Base-by-base conservation (phyloP, 2,888 invertebrate genomes). In the Chymomyza procnemis region DNA sequence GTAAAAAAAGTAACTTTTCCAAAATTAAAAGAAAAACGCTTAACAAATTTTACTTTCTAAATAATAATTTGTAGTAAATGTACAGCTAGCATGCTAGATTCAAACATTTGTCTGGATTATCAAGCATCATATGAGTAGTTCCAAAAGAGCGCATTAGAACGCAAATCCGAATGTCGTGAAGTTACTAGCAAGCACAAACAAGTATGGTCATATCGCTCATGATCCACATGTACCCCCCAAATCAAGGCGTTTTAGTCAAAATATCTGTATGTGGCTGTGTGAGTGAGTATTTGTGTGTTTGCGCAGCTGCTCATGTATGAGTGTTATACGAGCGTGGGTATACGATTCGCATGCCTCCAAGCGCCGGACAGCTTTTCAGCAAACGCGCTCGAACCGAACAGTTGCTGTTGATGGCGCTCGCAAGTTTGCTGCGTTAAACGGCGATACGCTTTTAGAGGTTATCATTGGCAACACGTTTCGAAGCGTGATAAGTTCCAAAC, bases 301-400 rank as follows among this genome's bases (percentile, higher is more conserved):
- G 48, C 59, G 55, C 56, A 54, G 56, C 48, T 56, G 56, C 46
- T 12, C 47, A 59, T 67, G 60, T 75, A 66, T 69, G 69, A 69
- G 73, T 76, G 64, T 50, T 58, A 54, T 69, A 71, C 6, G n/a
- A 16, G 48, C 48, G 48, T 12, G 2, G 48, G 48, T 76, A 21
- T 71, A 67, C 71, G 71, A 65, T 69, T 80, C 72, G 72, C 70
- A 55, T 66, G 69, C 76, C 79, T 80, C 82, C 70, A 26, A 4
- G 54, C 54, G 14, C 18, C 50, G 50, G 18, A 50, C 50, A n/a
- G 50, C 50, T 18, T 50, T 19, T 18, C 54, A 14, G 85, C 76
- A 78, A 76, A 85, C 56, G 56, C 30, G 56, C 56, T 54, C 80
- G 74, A 85, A 22, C 12, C 26, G 30, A n/a, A 26, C 56, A 56